A percentile compares a stretch with the other conserved stretches of the same genome.
Conservation (phyloP, 2,888 invertebrate genomes). For the Hirtodrosophila duncani region DNA sequence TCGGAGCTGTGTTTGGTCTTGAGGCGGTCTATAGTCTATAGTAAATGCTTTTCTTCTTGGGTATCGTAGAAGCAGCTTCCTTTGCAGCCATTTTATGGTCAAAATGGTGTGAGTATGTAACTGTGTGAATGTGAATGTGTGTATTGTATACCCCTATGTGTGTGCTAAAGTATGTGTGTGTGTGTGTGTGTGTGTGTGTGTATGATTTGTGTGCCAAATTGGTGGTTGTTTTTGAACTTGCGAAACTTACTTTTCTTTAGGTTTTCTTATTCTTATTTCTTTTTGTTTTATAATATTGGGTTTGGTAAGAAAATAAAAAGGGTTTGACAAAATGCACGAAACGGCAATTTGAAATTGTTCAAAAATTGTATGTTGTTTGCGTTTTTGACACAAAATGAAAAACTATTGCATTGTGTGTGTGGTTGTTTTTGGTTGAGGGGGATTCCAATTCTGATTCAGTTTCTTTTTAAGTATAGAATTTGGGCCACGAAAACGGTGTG, state of each 20-base stretch:
- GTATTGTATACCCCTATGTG: no score
- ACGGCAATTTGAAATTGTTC: constrained; percentile 52
- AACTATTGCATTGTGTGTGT: constrained; percentile 74
- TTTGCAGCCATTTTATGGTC: constrained; percentile 70
- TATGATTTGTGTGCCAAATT: constrained; percentile 33
- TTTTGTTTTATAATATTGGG: constrained; percentile 29
- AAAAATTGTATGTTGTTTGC: constrained; percentile 49
- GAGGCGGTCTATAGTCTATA: constrained; percentile 67
- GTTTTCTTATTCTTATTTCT: constrained; percentile 13
- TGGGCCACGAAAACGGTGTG: no score
- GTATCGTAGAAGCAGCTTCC: constrained; percentile 73
- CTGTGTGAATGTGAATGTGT: constrained; percentile 20
- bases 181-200: constrained; percentile 31
- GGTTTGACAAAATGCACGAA: constrained; percentile 52
- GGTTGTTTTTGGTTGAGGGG: constrained; percentile 16
- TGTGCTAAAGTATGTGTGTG: constrained; percentile 15
- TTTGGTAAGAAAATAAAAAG: constrained; percentile 17
- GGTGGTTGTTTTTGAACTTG: constrained; percentile 55
- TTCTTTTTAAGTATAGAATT: no score
- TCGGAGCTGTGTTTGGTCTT: constrained; percentile 13
- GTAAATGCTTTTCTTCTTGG: constrained; percentile 75
- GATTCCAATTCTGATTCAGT: constrained; percentile 13
- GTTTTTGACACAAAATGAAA: constrained; percentile 69
- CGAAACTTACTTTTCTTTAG: constrained; percentile 54
- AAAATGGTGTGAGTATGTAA: constrained; percentile 52